Evolutionary conservation across 2,888 invertebrate genomes (phyloP), one percentile per base, ranked within the genome.

Genomic region (Eumerus sabulonum): DNA sequence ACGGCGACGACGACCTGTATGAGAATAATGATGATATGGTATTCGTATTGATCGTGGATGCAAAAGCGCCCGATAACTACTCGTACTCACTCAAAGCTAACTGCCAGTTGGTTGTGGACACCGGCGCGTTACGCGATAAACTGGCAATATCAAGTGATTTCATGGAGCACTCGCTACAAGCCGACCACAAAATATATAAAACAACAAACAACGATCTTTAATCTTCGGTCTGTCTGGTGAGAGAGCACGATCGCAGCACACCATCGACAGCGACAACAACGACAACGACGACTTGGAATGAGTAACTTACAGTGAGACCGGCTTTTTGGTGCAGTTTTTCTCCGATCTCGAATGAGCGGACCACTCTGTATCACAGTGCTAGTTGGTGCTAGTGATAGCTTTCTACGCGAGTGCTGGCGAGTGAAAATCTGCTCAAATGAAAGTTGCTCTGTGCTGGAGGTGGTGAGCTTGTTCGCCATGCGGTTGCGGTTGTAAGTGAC

Each of bases 121-220:
- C 67, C 72, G 77, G 73, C 73, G 77, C 67, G 62, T 59, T 54
- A 67, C 63, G 73, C 77, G 77, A 68, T 63, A 68, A 77, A 77
- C 77, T 77, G 77, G 57, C 73, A 77, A 57, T 44, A 42, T 62
- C 77, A 77, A 77, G 73, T 77, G 77, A 73, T 63, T 73, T 59
- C 47, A 27, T 76, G 62, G 56, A 62, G 45, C 54, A 53, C 62
- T 19, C 63, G 66, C 53, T 54, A 12, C 44, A 42, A 7, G 7
- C 27, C 27, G 27, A 27, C 27, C 7, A 44, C 13, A 44, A n/a
- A 44, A 44, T 40, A 40, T n/a, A n/a, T 14, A 44, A 44, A 44
- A 44, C 54, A 62, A 60, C 45, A 56, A 27, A 27, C 7, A 50
- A 35, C 50, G 72, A 73, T 77, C 67, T 57, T 67, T 73, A 68